Evolutionary conservation across 1,140 invertebrate genomes (phyloP), one percentile per base, ranked within the genome.

Genomic region (Chlorops oryzae): DNA sequence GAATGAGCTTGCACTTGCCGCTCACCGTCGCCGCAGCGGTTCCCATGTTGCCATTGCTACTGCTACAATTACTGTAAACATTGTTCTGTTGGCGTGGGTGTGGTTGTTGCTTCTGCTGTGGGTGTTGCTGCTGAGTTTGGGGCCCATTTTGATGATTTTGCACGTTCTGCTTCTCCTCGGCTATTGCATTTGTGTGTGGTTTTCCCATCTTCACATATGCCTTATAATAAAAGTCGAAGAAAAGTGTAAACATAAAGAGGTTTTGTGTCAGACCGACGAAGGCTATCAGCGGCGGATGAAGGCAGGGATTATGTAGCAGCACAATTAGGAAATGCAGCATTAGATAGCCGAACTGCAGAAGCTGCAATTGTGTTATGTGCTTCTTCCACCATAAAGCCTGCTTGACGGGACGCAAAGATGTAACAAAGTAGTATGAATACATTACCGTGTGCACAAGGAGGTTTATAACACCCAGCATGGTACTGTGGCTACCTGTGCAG

Each of bases 261-360:
- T 70, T 70, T 47, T 70, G 66, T 7, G 50, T 66, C 21, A 57
- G 50, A 0, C 62, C 65, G 9, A 69, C 55, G 40, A 66, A 57
- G 1, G 60, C 51, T 2, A 69, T 52, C 17, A 65, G 46, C 2
- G 40, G 22, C 2, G 65, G 62, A 25, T 63, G 62, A 18, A 57
- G 50, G 35, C 66, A 70, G 1, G 59, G 52, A 41, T 69, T 69
- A 7, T 46, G 54, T 2, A 70, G n/a, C 5, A 70, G 55, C 12
- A 63, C 62, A 15, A 61, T 41, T 20, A 59, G 25, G 43, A 69
- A 70, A 21, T 92, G 88, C 18, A 83, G 59, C 2, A 82, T 73
- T 17, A 90, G 76, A 2, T 85, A 40, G 2, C 84, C 65, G 20
- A 70, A 70, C 46, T 70, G 66, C 3, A 56, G 7, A 43, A 70